Evolutionary conservation across 2,888 invertebrate species (phyloP).

Genomic region (Leucophora obtusa): DNA sequence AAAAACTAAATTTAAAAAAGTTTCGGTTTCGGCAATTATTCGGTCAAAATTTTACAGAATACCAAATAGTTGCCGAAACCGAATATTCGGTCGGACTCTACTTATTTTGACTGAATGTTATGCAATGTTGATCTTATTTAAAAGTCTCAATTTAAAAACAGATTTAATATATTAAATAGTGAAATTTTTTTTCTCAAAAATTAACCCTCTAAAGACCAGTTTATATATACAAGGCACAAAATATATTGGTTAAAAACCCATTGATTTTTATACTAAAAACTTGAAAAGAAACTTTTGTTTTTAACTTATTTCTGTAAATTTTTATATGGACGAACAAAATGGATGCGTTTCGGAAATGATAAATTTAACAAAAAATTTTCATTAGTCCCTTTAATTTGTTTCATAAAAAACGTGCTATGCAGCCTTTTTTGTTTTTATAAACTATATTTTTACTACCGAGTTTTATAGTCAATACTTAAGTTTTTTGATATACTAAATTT

Average conservation of each 20-base stretch:
- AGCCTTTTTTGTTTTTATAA: constrained; percentile 47
- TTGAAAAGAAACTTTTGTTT: neutral
- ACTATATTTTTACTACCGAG: constrained; percentile 12
- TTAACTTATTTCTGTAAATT: constrained; percentile 33
- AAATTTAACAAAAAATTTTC: constrained; percentile 41
- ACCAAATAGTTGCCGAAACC: no score
- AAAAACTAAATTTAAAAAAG: no score
- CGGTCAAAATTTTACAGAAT: no score
- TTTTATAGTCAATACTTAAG: no score
- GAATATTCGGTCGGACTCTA: no score
- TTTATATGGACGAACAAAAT: constrained; percentile 63
- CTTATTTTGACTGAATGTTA: no score
- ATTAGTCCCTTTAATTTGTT: constrained; percentile 48
- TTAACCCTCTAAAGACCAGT: neutral
- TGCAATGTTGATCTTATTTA: no score
- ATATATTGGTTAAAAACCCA: constrained; percentile 6
- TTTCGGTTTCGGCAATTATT: no score
- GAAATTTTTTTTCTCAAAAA: neutral
- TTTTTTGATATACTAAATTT: no score
- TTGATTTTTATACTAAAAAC: neutral
- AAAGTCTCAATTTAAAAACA: neutral
- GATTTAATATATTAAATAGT: no score
- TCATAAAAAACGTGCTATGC: constrained; percentile 42
- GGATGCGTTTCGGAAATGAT: constrained; percentile 56
- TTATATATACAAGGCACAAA: constrained; percentile 13